phyloP scores from a whole-genome alignment of 2,797 vertebrate species.

The Pseudochirops cupreus region DNA sequence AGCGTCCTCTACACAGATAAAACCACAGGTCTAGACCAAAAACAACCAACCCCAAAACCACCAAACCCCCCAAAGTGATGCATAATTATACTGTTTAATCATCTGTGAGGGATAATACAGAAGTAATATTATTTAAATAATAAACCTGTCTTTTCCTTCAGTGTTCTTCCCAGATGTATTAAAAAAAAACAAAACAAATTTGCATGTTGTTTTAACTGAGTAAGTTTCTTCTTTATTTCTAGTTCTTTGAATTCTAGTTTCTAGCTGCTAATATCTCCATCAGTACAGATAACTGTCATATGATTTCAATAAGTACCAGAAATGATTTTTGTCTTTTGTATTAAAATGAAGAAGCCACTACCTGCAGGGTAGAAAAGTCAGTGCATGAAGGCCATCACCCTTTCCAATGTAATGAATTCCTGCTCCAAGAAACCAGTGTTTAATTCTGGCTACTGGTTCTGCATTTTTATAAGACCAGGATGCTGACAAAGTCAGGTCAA shows the following conservation, averaged over 20 bases:
- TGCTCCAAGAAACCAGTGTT: slow-evolving; percentile 50
- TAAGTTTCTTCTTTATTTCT: slow-evolving; percentile 8
- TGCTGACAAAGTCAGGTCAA: slow-evolving; percentile 20
- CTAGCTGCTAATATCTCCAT: slow-evolving; percentile 10
- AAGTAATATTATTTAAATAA: background rate
- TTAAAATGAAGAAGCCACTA: slow-evolving; percentile 63
- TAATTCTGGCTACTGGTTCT: slow-evolving; percentile 41
- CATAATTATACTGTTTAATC: background rate
- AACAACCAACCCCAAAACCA: background rate
- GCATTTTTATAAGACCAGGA: slow-evolving; percentile 21
- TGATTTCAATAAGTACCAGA: slow-evolving; percentile 56
- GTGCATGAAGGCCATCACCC: background rate
- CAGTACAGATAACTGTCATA: slow-evolving; percentile 28
- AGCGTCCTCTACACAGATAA: background rate
- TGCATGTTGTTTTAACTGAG: background rate
- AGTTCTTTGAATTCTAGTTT: background rate
- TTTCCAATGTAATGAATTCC: slow-evolving; percentile 45
- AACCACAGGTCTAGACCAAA: background rate
- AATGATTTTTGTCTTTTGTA: slow-evolving; percentile 45
- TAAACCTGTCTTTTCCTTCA: slow-evolving; percentile 6
- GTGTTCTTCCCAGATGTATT: slow-evolving; percentile 34
- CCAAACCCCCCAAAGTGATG: background rate
- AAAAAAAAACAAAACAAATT: background rate
- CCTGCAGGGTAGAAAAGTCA: slow-evolving; percentile 49
- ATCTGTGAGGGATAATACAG: background rate